These are phyloP conservation scores for Stomatorhinus walkeri DNA, from an alignment of 2,797 vertebrate species.

Conservation along the genomic window DNA sequence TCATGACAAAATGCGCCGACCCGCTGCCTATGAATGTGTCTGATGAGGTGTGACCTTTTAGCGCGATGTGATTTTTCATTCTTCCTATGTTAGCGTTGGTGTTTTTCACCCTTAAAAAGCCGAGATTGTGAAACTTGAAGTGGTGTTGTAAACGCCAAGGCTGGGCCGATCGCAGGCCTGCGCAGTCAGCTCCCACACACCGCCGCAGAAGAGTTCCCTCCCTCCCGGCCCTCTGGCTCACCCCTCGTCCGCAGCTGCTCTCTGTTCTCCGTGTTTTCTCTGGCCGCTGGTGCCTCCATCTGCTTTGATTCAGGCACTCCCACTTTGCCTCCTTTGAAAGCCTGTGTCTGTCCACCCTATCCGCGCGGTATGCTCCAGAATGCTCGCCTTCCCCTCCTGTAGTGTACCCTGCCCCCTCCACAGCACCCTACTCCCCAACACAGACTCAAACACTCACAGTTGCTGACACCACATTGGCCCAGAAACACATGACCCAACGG, in stretches of 20 bases:
- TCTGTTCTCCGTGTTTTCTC: conserved; percentile 10
- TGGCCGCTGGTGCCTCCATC: conserved; percentile 11
- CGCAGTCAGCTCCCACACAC: neutral
- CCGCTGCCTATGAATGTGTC: neutral
- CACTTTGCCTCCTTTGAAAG: neutral
- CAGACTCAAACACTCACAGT: conserved; percentile 4
- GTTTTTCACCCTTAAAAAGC: neutral
- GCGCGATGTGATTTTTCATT: neutral
- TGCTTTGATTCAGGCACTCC: conserved; percentile 16
- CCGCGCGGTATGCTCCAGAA: neutral
- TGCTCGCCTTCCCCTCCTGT: neutral
- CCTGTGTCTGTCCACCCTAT: neutral
- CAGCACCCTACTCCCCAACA: neutral
- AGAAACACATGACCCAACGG: neutral
- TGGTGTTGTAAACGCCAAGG: neutral
- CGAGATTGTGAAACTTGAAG: neutral
- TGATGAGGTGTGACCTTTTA: neutral
- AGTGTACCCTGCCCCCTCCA: neutral
- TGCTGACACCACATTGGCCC: neutral
- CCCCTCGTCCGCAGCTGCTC: conserved; percentile 12
- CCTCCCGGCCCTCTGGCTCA: conserved; percentile 8
- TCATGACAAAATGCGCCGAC: neutral
- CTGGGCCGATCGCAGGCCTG: neutral
- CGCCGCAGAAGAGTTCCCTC: neutral
- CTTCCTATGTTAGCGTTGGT: neutral